Percentiles rank a stretch among this genome's conserved stretches.
These are phyloP conservation scores for Endomychus coccineus DNA, from an alignment of 2,888 invertebrate species.

Conservation along the genomic window DNA sequence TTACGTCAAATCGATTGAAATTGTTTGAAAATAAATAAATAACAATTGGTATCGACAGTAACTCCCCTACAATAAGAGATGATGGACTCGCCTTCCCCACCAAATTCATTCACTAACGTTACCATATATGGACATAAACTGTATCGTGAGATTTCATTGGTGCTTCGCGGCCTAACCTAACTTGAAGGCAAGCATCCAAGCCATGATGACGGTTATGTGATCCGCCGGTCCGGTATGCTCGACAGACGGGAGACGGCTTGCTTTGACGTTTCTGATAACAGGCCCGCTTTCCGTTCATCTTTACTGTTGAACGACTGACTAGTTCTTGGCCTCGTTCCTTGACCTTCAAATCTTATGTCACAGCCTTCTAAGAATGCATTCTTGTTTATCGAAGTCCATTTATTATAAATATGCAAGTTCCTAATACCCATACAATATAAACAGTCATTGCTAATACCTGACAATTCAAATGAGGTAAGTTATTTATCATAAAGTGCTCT, in stretches of 20 bases:
- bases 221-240: too few species aligned
- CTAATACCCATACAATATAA: too few species aligned
- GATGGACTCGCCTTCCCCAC: constrained; percentile 46
- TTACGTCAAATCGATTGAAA: constrained; percentile 19
- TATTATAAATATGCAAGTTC: too few species aligned
- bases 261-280: too few species aligned
- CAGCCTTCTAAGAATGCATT: constrained; percentile 22
- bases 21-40: constrained; percentile 20
- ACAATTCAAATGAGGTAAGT: too few species aligned
- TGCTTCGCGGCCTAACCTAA: constrained; percentile 40
- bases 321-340: constrained; percentile 35
- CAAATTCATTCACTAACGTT: constrained; percentile 57
- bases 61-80: constrained; percentile 31
- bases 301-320: constrained; percentile 16
- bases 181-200: constrained; percentile 31
- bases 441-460: too few species aligned
- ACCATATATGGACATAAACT: constrained; percentile 80
- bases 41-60: constrained; percentile 16
- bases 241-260: too few species aligned
- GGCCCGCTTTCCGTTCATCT: constrained; percentile 27
- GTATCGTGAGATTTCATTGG: constrained; percentile 61
- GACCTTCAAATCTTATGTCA: constrained; percentile 39
- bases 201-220: constrained; percentile 13
- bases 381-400: too few species aligned
- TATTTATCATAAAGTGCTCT: too few species aligned